phyloP scores from a whole-genome alignment of 2,113 vertebrate genomes.

The Cynocephalus volans region DNA sequence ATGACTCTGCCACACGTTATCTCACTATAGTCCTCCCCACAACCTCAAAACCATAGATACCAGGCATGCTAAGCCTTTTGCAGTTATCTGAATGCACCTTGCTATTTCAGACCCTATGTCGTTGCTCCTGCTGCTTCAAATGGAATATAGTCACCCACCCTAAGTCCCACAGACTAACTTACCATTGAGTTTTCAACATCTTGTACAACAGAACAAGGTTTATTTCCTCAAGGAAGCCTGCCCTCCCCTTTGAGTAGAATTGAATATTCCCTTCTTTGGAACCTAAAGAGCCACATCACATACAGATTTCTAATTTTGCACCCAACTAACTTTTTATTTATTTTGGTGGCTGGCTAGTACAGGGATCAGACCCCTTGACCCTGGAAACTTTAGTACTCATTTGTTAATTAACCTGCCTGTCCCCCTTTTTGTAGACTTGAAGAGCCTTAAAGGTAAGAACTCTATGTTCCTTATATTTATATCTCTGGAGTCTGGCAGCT shows the following conservation, averaged over 20 bases:
- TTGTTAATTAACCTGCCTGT: background rate
- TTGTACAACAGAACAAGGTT: conserved; percentile 1
- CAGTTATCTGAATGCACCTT: background rate
- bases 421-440: conserved; percentile 8
- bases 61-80: background rate
- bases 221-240: background rate
- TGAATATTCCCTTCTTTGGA: background rate
- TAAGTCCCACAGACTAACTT: background rate
- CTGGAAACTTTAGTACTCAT: background rate
- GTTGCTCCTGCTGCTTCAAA: background rate
- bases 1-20: background rate
- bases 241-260: background rate
- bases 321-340: background rate
- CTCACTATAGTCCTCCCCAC: background rate
- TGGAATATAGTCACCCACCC: background rate
- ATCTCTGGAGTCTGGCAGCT: background rate
- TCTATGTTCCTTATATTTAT: background rate
- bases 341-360: too few species aligned
- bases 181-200: background rate
- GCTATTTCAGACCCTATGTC: background rate
- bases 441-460: background rate
- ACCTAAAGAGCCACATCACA: background rate
- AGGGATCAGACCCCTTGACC: too few species aligned
- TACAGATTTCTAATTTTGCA: background rate
- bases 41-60: background rate